Conservation (phyloP, 2,113 vertebrate genomes). For the Suncus etruscus region DNA sequence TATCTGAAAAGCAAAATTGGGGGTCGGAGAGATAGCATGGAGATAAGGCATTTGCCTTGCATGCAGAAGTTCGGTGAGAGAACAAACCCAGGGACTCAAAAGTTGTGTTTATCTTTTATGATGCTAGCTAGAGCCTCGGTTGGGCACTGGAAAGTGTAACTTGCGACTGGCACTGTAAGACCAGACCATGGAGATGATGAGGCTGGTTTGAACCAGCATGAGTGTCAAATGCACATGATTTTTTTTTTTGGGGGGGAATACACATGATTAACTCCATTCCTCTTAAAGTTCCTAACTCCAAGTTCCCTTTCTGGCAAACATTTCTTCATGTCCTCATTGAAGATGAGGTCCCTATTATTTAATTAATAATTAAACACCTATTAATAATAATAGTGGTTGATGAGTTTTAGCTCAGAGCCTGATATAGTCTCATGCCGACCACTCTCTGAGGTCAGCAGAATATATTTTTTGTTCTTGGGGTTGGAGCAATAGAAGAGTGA, state of each 20-base stretch:
- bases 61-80: background rate
- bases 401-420: conserved; percentile 30
- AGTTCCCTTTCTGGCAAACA: conserved; percentile 24
- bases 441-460: background rate
- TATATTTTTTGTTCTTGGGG: background rate
- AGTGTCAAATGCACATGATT: background rate
- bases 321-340: conserved; percentile 15
- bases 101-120: background rate
- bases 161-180: background rate
- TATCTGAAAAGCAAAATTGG: too few species aligned
- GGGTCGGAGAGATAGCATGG: too few species aligned
- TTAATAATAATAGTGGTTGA: conserved; percentile 61
- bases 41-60: too few species aligned
- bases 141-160: background rate
- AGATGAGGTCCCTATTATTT: background rate
- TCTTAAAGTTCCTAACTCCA: conserved; percentile 30
- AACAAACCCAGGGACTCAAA: background rate
- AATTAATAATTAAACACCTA: conserved; percentile 64
- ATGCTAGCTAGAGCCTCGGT: too few species aligned
- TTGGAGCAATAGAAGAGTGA: too few species aligned
- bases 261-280: background rate
- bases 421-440: conserved; percentile 1
- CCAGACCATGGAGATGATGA: background rate
- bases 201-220: background rate
- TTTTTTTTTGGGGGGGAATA: too few species aligned